Evolutionary conservation across 2,797 vertebrate genomes (phyloP), one percentile per base, ranked within the genome.

Genomic region (Coccyzus lansbergi): DNA sequence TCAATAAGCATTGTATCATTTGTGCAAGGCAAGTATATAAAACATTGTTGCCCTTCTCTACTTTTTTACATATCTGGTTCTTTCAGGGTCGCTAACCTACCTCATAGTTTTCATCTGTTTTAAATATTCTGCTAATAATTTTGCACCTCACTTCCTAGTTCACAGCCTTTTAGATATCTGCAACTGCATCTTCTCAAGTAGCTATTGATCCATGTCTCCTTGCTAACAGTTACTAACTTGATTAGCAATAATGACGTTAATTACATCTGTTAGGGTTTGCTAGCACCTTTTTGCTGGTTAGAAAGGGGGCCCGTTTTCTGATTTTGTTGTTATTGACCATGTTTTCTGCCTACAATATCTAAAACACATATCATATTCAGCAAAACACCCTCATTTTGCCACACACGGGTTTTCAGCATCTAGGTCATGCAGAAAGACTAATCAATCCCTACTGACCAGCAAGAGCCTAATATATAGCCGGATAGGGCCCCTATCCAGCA

Each of bases 141-240:
- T 86, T 93, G 90, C 72, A 97, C 59, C 48, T 97, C 40, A 28
- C 79, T 96, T 97, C 62, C 77, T 77, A 38, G 71, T 88, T 87
- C 76, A 31, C 76, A 88, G 56, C 82, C 59, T 34, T 77, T 93
- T 94, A 94, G 93, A 33, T 90, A 85, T 74, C 79, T 86, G 26
- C 63, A 97, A 90, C 87, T 97, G 89, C 70, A 49, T 80, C 88
- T 83, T 83, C 74, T 94, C 76, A 63, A 90, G 52, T 29, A 87
- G 83, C 46, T 91, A 87, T 95, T 96, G 96, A 97, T 96, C 88
- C 87, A 38, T 67, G 62, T 93, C 93, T 96, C 92, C 88, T 97
- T 94, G 83, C 81, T 88, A 86, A 97, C 97, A 92, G 87, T 96
- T 96, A 77, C 90, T 63, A 88, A 88, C 88, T 97, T 96, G 83